Conservation (phyloP, 2,113 vertebrate species). For the Corvus cornix region DNA sequence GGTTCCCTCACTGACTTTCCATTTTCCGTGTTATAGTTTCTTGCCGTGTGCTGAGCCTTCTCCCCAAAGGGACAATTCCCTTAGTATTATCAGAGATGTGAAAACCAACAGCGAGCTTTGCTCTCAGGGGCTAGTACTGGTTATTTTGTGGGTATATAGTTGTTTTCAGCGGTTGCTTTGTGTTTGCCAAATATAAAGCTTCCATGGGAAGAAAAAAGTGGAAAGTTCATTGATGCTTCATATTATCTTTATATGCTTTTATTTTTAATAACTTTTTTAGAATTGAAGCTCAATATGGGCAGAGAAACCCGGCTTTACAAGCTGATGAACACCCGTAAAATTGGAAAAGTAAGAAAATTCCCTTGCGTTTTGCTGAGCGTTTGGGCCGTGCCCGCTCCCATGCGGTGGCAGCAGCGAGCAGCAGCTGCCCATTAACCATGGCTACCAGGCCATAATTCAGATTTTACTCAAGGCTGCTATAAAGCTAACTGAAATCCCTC, state of each 20-base stretch:
- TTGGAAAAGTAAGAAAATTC: not conserved
- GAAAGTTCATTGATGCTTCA: not conserved
- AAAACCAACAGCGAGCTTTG: fast-evolving
- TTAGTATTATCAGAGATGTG: not conserved
- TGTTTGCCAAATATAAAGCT: not conserved
- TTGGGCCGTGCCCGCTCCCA: not conserved
- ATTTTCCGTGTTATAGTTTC: not conserved
- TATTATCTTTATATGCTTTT: not conserved
- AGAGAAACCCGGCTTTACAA: not conserved
- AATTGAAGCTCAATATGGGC: not conserved
- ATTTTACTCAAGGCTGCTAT: not conserved
- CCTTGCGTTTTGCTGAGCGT: not conserved
- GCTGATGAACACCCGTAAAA: not conserved
- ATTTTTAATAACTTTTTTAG: not conserved
- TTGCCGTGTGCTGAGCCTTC: not conserved
- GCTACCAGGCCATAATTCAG: fast-evolving
- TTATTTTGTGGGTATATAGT: not conserved
- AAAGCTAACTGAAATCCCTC: not conserved
- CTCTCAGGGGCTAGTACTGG: not conserved
- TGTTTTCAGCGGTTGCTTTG: not conserved
- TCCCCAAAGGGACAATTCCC: not conserved
- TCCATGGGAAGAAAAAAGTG: not conserved
- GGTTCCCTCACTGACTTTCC: not conserved
- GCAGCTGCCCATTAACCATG: fast-evolving
- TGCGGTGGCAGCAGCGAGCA: conserved; percentile 33